Evolutionary conservation across 2,113 vertebrate genomes (phyloP).

Genomic region (Ornithorhynchus anatinus): DNA sequence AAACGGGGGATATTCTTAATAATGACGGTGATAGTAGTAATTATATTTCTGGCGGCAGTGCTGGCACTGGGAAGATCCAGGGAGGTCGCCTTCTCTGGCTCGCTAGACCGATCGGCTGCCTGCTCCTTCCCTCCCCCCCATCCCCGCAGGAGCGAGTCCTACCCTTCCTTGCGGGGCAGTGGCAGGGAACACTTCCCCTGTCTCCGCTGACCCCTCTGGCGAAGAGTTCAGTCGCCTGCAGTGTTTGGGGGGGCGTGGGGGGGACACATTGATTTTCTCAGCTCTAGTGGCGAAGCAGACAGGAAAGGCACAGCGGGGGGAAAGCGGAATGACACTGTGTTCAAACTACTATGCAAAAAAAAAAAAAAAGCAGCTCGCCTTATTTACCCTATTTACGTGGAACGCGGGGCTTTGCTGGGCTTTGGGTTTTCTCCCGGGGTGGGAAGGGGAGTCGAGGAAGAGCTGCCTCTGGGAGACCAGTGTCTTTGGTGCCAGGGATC

Average conservation of each 20-base stretch:
- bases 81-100: constrained; percentile 44
- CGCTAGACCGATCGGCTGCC: constrained; percentile 12
- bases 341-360: constrained; percentile 79
- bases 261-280: constrained; percentile 42
- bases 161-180: background rate
- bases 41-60: constrained; percentile 32
- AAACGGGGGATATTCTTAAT: background rate
- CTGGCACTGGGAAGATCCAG: constrained; percentile 37
- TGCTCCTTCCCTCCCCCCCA: constrained; percentile 9
- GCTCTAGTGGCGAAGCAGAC: constrained; percentile 59
- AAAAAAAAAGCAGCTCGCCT: constrained; percentile 69
- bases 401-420: constrained; percentile 55
- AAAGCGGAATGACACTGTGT: constrained; percentile 62
- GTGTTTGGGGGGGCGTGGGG: constrained; percentile 15
- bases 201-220: background rate
- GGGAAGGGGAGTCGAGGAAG: constrained; percentile 44
- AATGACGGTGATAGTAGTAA: background rate
- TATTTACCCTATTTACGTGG: constrained; percentile 65
- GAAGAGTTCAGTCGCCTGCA: background rate
- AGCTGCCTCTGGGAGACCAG: constrained; percentile 25
- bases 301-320: constrained; percentile 51
- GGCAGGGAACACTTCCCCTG: background rate
- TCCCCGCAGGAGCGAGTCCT: background rate
- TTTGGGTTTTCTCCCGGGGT: constrained; percentile 21
- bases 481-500: constrained; percentile 25